Percentiles rank a stretch among this genome's conserved stretches.
Evolutionary conservation across 2,113 vertebrate species (phyloP).

Genomic region (Seriola aureovittata): DNA sequence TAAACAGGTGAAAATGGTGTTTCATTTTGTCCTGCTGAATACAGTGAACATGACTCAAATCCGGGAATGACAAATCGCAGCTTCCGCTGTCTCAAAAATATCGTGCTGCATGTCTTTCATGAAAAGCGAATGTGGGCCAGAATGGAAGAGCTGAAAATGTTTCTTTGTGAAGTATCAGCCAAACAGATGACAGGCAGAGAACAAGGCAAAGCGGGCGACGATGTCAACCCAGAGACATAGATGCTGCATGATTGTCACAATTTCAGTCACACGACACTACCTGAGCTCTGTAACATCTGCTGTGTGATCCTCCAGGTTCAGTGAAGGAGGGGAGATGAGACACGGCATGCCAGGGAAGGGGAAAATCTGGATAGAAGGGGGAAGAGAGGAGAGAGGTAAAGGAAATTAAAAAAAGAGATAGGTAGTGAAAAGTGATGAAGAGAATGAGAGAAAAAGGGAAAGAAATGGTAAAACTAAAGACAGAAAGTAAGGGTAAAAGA

Average conservation of each 20-base stretch:
- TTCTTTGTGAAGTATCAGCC: slow-evolving; percentile 41
- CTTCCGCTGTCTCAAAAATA: slow-evolving; percentile 21
- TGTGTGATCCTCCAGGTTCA: slow-evolving; percentile 42
- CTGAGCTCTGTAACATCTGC: slow-evolving; percentile 48
- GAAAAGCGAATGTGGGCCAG: slow-evolving; percentile 4
- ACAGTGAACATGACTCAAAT: slow-evolving; percentile 1
- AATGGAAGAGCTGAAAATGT: slow-evolving; percentile 20
- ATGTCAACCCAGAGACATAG: slow-evolving; percentile 44
- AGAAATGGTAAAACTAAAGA: not conserved
- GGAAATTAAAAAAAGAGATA: not conserved
- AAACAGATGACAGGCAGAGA: slow-evolving; percentile 45
- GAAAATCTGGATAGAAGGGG: slow-evolving; percentile 12
- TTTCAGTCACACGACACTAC: slow-evolving; percentile 41
- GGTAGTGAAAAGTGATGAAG: not conserved
- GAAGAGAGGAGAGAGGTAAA: not conserved
- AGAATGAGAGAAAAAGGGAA: not conserved
- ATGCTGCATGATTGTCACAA: slow-evolving; percentile 36
- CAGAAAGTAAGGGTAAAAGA: no score
- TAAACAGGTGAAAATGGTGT: not conserved
- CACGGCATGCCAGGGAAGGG: not conserved
- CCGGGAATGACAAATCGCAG: slow-evolving; percentile 10
- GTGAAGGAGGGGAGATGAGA: not conserved
- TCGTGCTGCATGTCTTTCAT: not conserved
- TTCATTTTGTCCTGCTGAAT: not conserved
- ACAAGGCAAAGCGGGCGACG: slow-evolving; percentile 29